phyloP scores from a whole-genome alignment of 2,113 vertebrate species.

The Nesogale talazaci region DNA sequence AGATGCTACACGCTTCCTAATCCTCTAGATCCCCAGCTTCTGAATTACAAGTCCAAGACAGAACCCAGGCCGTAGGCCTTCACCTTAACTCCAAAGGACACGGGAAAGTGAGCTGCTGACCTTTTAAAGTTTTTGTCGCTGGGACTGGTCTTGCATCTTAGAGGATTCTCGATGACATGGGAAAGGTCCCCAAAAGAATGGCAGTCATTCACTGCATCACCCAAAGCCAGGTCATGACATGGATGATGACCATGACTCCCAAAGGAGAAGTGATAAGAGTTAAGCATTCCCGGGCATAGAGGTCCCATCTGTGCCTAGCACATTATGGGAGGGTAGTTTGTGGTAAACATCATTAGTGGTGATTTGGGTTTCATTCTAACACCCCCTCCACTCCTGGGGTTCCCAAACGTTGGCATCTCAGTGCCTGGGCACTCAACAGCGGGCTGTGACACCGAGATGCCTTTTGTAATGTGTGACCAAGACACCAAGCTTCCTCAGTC shows the following conservation, averaged over 20 bases:
- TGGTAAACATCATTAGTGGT: not conserved
- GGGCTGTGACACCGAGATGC: not conserved
- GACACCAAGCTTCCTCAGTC: not conserved
- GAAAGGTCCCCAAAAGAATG: not conserved
- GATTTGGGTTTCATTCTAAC: not conserved
- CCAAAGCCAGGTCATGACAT: not conserved
- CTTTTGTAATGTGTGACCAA: not conserved
- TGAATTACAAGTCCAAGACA: not conserved
- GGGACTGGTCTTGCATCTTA: not conserved
- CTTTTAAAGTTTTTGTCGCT: not conserved
- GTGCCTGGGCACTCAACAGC: not conserved
- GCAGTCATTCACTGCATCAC: not conserved
- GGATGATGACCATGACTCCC: not conserved
- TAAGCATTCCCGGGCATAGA: not conserved
- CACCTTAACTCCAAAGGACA: not conserved
- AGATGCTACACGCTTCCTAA: not conserved
- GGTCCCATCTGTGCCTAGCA: not conserved
- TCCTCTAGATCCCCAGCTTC: not conserved
- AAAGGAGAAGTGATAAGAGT: not conserved
- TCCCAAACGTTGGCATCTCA: not conserved
- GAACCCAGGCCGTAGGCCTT: not conserved
- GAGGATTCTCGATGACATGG: not conserved
- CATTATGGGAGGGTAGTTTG: not conserved
- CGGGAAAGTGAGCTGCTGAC: not conserved
- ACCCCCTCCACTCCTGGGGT: not conserved